These are phyloP conservation scores for Agelas oroides DNA, from an alignment of 37 sponge, comb jelly and placozoan species.

Conservation along the genomic window DNA sequence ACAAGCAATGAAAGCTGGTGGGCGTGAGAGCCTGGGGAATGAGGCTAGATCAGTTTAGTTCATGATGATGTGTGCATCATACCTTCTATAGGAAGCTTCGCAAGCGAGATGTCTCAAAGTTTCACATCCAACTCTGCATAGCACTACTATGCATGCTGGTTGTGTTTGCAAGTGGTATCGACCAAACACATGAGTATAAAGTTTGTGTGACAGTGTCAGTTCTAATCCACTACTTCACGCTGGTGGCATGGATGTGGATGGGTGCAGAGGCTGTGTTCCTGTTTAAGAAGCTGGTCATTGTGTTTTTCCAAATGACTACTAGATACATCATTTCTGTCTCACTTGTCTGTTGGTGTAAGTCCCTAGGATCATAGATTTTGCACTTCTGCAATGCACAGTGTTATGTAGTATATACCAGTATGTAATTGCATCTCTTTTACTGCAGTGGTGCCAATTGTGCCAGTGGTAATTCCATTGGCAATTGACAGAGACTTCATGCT, in stretches of 20 bases:
- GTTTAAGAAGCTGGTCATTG: constrained; percentile 37
- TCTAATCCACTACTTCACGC: constrained; percentile 48
- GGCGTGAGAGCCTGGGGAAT: no score
- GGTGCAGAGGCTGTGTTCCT: constrained; percentile 38
- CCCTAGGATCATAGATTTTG: no score
- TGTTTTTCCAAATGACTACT: constrained; percentile 18
- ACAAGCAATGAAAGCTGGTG: no score
- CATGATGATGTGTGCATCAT: no score
- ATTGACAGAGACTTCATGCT: no score
- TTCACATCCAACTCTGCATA: constrained; percentile 46
- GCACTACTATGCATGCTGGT: constrained; percentile 36
- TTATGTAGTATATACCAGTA: no score
- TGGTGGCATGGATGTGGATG: constrained; percentile 49
- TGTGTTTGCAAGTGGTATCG: constrained; percentile 57
- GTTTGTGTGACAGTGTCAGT: constrained; percentile 24
- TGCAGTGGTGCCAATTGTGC: constrained; percentile 3
- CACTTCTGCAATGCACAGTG: no score
- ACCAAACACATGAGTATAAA: constrained; percentile 5
- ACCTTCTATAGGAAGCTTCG: constrained; percentile 27
- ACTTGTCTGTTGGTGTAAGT: constrained; percentile 54
- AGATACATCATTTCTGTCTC: constrained; percentile 11
- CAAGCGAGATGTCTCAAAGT: not conserved
- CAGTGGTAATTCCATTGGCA: not conserved
- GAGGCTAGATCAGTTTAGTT: no score
- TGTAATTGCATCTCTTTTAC: not conserved